Evolutionary conservation across 2,888 invertebrate genomes (phyloP).

Genomic region (Cordylochernes scorpioides): DNA sequence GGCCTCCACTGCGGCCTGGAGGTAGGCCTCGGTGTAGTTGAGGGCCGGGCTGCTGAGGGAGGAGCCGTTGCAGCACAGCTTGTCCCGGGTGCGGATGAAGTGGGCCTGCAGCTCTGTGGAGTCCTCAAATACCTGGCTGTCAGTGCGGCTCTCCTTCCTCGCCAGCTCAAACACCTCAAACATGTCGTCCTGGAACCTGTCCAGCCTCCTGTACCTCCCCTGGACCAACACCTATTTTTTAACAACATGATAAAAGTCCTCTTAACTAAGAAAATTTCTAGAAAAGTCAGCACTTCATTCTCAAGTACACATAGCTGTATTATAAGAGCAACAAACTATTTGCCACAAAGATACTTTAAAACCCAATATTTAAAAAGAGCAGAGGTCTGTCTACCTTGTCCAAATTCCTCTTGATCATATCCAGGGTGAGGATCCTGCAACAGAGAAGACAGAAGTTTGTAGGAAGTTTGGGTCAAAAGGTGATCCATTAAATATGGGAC

Average conservation of each 20-base stretch:
- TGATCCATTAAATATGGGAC: too few species aligned
- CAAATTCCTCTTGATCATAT: conserved; percentile 68
- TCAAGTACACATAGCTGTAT: too few species aligned
- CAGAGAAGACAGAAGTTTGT: conserved; percentile 4
- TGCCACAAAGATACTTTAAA: too few species aligned
- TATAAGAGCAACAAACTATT: too few species aligned
- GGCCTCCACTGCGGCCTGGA: conserved; percentile 44
- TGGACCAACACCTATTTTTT: conserved; percentile 25
- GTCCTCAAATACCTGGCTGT: conserved; percentile 82
- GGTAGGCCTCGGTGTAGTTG: conserved; percentile 44
- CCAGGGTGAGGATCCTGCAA: conserved; percentile 22
- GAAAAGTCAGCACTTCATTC: too few species aligned
- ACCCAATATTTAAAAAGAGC: too few species aligned
- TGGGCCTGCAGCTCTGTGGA: conserved; percentile 70
- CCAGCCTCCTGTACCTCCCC: conserved; percentile 69
- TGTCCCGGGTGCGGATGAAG: conserved; percentile 41
- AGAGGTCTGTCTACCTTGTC: conserved; percentile 34
- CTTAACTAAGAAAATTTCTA: too few species aligned
- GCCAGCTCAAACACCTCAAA: conserved; percentile 72
- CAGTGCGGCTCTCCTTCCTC: conserved; percentile 55
- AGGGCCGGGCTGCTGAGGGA: conserved; percentile 63
- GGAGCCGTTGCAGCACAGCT: conserved; percentile 47
- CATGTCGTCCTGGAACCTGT: conserved; percentile 85
- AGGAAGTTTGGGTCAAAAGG: too few species aligned
- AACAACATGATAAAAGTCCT: too few species aligned